Percentiles rank a stretch among this genome's conserved stretches.
Conservation (phyloP, 2,113 vertebrate genomes). For the Anolis sagrei region DNA sequence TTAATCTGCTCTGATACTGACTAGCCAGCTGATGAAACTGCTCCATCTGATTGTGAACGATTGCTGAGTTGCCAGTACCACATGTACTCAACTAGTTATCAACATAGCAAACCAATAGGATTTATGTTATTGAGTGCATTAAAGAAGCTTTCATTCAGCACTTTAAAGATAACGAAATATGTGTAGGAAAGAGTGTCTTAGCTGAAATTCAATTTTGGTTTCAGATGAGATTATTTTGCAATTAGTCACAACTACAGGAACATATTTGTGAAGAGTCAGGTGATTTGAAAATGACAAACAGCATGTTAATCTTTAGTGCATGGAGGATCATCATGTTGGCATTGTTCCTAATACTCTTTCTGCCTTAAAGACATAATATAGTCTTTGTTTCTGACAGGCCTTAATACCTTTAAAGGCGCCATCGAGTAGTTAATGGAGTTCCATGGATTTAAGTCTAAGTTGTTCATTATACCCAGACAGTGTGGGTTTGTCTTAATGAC, state of each 20-base stretch:
- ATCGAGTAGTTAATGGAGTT: constrained; percentile 55
- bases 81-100: too few relatives aligned
- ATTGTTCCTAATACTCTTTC: constrained; percentile 58
- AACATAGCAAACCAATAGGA: too few relatives aligned
- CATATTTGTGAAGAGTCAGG: neutral
- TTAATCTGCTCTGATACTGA: too few relatives aligned
- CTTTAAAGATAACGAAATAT: too few relatives aligned
- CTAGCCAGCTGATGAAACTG: too few relatives aligned
- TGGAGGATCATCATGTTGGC: constrained; percentile 48
- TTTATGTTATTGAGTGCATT: too few relatives aligned
- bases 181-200: too few relatives aligned
- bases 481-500: constrained; percentile 57
- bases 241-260: neutral
- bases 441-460: constrained; percentile 58
- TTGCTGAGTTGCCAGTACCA: too few relatives aligned
- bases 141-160: too few relatives aligned
- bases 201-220: neutral
- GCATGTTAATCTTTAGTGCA: constrained; percentile 58
- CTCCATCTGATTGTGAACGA: too few relatives aligned
- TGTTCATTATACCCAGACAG: constrained; percentile 60
- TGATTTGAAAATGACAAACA: constrained; percentile 31
- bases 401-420: constrained; percentile 67
- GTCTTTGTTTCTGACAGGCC: constrained; percentile 56
- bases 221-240: constrained; percentile 38
- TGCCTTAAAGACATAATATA: constrained; percentile 57